Percentiles rank a stretch among this genome's conserved stretches.
These are phyloP conservation scores for Hyposoter dolosus DNA, from an alignment of 2,888 invertebrate genomes.

Conservation along the genomic window DNA sequence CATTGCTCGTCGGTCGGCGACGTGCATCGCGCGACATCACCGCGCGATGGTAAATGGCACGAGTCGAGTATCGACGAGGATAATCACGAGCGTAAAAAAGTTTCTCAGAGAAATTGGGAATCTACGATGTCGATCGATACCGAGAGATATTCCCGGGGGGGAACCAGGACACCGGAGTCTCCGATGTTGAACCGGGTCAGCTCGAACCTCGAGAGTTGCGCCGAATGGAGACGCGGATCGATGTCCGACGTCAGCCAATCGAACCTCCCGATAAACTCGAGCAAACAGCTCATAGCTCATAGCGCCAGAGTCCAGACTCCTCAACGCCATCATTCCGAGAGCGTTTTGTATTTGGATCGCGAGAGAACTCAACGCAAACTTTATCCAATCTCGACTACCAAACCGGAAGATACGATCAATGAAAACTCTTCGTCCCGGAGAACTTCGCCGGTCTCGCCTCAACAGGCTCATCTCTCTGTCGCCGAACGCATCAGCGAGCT, in stretches of 20 bases:
- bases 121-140: conserved; percentile 71
- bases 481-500: conserved; percentile 86
- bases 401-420: conserved; percentile 81
- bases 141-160: conserved; percentile 68
- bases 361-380: conserved; percentile 87
- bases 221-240: conserved; percentile 80
- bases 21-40: conserved; percentile 70
- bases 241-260: conserved; percentile 81
- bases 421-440: conserved; percentile 72
- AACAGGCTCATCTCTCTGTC: conserved; percentile 84
- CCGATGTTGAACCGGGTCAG: background rate
- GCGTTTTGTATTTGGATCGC: conserved; percentile 89
- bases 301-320: conserved; percentile 92
- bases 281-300: conserved; percentile 89
- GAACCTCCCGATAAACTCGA: conserved; percentile 75
- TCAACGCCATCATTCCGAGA: conserved; percentile 92
- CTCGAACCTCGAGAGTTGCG: conserved; percentile 69
- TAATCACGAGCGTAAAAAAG: conserved; percentile 69
- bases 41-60: conserved; percentile 78
- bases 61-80: conserved; percentile 79
- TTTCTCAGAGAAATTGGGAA: conserved; percentile 72
- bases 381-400: conserved; percentile 90
- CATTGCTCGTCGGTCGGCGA: conserved; percentile 75
- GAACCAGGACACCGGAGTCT: background rate
- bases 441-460: conserved; percentile 80